These are phyloP conservation scores for Chaetodon trifascialis DNA, from an alignment of 2,113 vertebrate genomes.

Conservation along the genomic window DNA sequence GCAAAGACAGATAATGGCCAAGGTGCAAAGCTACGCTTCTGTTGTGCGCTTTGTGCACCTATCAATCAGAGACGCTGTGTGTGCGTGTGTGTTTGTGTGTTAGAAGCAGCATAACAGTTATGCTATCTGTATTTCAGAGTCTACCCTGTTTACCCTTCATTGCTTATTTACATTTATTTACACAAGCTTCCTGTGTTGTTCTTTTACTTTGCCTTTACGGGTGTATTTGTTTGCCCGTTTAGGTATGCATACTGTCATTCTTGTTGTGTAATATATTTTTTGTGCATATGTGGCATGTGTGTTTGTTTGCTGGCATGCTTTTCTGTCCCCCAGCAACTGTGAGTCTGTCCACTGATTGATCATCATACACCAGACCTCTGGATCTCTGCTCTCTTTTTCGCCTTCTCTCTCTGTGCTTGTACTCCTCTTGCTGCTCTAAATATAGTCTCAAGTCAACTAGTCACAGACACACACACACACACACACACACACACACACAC, in stretches of 20 bases:
- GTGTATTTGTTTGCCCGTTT: conserved; percentile 41
- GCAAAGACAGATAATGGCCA: conserved; percentile 54
- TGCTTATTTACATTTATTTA: conserved; percentile 10
- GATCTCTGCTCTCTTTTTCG: conserved; percentile 72
- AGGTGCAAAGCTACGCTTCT: conserved; percentile 44
- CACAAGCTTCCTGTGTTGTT: conserved; percentile 14
- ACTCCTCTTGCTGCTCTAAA: conserved; percentile 76
- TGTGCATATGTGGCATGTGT: conserved; percentile 12
- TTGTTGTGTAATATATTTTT: conserved; percentile 37
- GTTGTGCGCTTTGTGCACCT: conserved; percentile 43
- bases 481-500: conserved; percentile 35
- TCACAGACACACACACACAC: conserved; percentile 29
- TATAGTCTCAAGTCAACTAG: conserved; percentile 72
- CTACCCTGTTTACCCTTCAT: conserved; percentile 32
- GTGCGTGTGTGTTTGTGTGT: conserved; percentile 20
- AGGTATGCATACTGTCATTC: conserved; percentile 24
- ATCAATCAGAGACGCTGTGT: conserved; percentile 43
- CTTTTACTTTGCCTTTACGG: conserved; percentile 41
- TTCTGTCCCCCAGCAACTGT: conserved; percentile 71
- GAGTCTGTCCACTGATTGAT: conserved; percentile 81
- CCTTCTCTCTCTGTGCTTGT: conserved; percentile 59
- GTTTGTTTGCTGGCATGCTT: conserved; percentile 50
- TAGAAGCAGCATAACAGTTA: conserved; percentile 26
- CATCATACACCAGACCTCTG: conserved; percentile 79
- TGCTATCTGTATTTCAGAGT: conserved; percentile 30